Evolutionary conservation across 2,888 invertebrate genomes (phyloP), one percentile per base, ranked within the genome.

Genomic region (Graphium colonna): DNA sequence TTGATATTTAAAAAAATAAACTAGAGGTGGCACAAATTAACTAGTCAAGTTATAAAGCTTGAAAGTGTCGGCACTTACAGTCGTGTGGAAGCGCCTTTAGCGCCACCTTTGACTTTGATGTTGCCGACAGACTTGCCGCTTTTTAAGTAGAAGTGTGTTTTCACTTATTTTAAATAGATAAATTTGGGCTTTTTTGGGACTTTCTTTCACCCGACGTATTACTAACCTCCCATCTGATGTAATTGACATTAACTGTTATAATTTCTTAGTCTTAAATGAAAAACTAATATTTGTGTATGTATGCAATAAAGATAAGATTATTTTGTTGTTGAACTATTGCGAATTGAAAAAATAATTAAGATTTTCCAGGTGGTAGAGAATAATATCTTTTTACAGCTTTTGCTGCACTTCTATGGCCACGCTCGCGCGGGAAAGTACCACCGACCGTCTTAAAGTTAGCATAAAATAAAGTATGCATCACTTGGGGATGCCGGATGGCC

Each of bases 41-140:
- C 55, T 49, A 33, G 51, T 59, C 26, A 53, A 53, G 59, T 56
- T 46, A 44, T 17, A 59, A 47, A 51, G 43, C 33, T 26, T 31
- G 47, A 56, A 57, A 42, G 57, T 49, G 63, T 59, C 51, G 60
- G 61, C 55, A 58, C 59, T 61, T 57, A 54, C 58, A 59, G 59
- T 54, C 26, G 3, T 60, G 51, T 49, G 52, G 51, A 61, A 57
- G 60, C 65, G 66, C 61, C 68, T 60, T 63, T 68, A 74, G 74
- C 77, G 76, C 76, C 76, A 74, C 71, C 62, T 55, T 44, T 21
- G 5, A 51, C 71, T 73, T 78, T 75, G 61, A 75, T 71, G 63
- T 65, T 52, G 60, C 76, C 78, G 78, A 53, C 55, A 52, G 51
- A 36, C 55, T 15, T 53, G 43, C 15, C 28, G 39, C 38, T 16